A percentile compares a stretch with the other conserved stretches of the same genome.
These are phyloP conservation scores for Leucophenga maculata DNA, from an alignment of 2,888 invertebrate species.

Conservation along the genomic window DNA sequence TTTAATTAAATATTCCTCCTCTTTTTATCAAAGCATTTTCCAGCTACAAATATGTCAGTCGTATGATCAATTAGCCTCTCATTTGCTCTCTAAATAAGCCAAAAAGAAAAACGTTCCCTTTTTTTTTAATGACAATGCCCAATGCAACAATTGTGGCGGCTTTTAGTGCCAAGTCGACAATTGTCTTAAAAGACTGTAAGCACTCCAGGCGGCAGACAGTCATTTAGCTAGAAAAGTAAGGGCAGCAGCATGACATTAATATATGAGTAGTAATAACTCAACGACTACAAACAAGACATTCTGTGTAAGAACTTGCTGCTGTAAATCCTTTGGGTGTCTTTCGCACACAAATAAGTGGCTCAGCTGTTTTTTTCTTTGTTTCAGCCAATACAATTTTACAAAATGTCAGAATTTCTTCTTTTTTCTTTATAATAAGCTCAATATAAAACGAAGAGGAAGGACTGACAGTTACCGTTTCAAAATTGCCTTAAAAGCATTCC, in stretches of 20 bases:
- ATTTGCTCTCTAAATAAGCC: not conserved
- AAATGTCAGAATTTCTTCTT: conserved; percentile 41
- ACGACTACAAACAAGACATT: conserved; percentile 36
- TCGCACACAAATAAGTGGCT: conserved; percentile 54
- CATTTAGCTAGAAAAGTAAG: too few species aligned
- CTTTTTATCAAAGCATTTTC: too few species aligned
- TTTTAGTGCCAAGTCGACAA: not conserved
- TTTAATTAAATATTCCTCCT: too few species aligned
- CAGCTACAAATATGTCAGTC: too few species aligned
- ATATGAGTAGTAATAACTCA: conserved; percentile 65
- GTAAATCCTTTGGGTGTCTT: conserved; percentile 56
- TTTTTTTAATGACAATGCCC: not conserved
- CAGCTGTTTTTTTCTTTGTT: conserved; percentile 68
- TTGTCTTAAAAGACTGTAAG: conserved; percentile 1
- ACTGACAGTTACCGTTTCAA: too few species aligned
- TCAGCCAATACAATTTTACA: not conserved
- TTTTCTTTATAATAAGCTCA: conserved; percentile 49
- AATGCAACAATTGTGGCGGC: not conserved
- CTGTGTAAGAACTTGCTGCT: conserved; percentile 27
- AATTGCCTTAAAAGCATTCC: too few species aligned
- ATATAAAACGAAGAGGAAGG: conserved; percentile 37
- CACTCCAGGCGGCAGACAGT: too few species aligned
- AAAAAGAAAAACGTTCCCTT: not conserved
- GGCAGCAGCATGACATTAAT: conserved; percentile 5
- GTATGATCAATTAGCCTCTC: too few species aligned